Conservation (phyloP, 2,113 vertebrate genomes). For the Aspiorhynchus laticeps region DNA sequence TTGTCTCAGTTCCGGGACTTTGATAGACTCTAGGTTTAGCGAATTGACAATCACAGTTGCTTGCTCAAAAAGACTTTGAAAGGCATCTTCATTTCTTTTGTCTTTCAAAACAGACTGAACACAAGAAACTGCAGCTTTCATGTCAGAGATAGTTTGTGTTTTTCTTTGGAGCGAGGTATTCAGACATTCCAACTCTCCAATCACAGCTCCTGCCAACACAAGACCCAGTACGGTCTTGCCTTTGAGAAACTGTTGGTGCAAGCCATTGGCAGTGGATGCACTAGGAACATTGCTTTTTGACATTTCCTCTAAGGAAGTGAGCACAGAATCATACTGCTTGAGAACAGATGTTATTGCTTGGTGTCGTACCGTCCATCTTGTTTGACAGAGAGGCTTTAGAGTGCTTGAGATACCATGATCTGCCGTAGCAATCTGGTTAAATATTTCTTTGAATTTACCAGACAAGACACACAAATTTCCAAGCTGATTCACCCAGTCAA, state of each 20-base stretch:
- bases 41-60: conserved; percentile 5
- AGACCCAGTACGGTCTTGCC: neutral
- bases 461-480: neutral
- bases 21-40: neutral
- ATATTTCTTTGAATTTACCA: conserved; percentile 4
- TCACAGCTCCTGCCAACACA: conserved; percentile 1
- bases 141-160: neutral
- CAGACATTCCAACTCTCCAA: neutral
- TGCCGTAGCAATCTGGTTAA: neutral
- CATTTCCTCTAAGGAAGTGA: neutral
- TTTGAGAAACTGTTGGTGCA: conserved; percentile 1
- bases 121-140: neutral
- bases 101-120: neutral
- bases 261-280: neutral
- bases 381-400: neutral
- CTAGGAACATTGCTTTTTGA: neutral
- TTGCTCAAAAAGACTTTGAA: neutral
- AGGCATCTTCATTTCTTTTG: conserved; percentile 10
- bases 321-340: conserved; percentile 4
- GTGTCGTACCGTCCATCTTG: neutral
- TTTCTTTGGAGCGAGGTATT: neutral
- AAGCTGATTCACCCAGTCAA: conserved; percentile 1
- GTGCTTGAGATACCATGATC: neutral
- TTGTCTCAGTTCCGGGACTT: neutral
- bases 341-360: conserved; percentile 1